These are phyloP conservation scores for Nibea coibor DNA, from an alignment of 2,113 vertebrate genomes.

Conservation along the genomic window DNA sequence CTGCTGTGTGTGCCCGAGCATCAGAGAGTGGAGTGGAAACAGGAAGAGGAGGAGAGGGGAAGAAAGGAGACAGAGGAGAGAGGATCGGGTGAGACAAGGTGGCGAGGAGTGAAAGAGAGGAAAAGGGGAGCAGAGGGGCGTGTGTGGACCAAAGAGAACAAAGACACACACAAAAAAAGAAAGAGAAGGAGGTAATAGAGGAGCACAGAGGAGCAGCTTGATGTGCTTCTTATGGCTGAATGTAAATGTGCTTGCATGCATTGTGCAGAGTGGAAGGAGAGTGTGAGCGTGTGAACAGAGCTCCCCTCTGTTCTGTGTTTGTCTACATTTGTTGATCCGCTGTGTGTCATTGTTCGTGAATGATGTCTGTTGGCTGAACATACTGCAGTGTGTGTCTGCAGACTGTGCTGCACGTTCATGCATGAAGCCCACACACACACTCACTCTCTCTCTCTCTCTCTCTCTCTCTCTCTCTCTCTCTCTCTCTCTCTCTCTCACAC, in stretches of 20 bases:
- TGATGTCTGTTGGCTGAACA: conserved; percentile 48
- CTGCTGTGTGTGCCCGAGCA: conserved; percentile 72
- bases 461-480: not conserved
- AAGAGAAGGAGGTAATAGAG: conserved; percentile 60
- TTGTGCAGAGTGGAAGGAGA: conserved; percentile 10
- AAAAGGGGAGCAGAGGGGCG: conserved; percentile 70
- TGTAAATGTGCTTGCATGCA: conserved; percentile 47
- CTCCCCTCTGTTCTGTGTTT: conserved; percentile 2
- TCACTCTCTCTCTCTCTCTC: not conserved
- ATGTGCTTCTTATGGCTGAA: conserved; percentile 34
- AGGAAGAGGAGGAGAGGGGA: conserved; percentile 72
- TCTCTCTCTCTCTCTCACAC: not conserved
- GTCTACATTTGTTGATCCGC: conserved; percentile 10
- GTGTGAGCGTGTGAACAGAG: conserved; percentile 11
- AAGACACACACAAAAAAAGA: conserved; percentile 18
- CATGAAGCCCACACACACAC: conserved; percentile 55
- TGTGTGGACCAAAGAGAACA: conserved; percentile 60
- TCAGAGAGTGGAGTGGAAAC: conserved; percentile 76
- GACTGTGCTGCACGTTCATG: conserved; percentile 73
- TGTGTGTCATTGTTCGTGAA: conserved; percentile 38
- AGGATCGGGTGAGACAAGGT: conserved; percentile 79
- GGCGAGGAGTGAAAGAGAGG: conserved; percentile 76
- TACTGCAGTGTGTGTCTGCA: conserved; percentile 76
- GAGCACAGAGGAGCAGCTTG: conserved; percentile 8
- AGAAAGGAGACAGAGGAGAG: conserved; percentile 76